Evolutionary conservation across 2,113 vertebrate genomes (phyloP), one percentile per base, ranked within the genome.

Genomic region (Morphnarchus princeps): DNA sequence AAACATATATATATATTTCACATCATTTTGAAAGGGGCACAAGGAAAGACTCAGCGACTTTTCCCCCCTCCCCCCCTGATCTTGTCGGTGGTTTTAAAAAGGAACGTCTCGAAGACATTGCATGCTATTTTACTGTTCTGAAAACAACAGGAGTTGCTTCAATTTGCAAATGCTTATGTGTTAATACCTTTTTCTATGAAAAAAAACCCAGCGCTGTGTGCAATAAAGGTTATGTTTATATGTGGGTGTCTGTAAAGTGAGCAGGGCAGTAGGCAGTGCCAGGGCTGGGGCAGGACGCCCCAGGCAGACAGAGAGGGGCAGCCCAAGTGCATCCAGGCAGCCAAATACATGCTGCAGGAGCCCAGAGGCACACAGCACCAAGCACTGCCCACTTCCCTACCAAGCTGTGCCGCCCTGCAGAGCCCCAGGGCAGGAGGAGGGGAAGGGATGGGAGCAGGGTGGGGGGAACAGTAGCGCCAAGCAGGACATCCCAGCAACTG

Each of bases 191-290:
- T 99, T 99, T 99, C 98, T 99, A 99, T 99, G 98, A 99, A 98
- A 98, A 99, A 99, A 99, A 98, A 98, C 98, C 98, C 99, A 99
- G 99, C 98, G 99, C 99, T 98, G 99, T 99, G 99, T 99, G 99
- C 99, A 99, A 99, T 99, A 99, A 99, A 99, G 97, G 99, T 99
- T 99, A 99, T 99, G 98, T 99, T 99, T 99, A 98, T 99, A 99
- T 42, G 79, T 3, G 90, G 94, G 98, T 55, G 96, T 93, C 95
- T 95, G 72, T 89, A 63, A 92, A 80, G 95, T 9, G 8, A 69
- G 77, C 61, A 40, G 92, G 88, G 91, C 67, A 3, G 31, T 0
- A 54, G 88, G 47, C 7, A 32, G 76, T 17, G n/a, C 52, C 11
- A 20, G 61, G 43, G 40, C 21, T 9, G 19, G 78, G 78, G 31